Base-by-base conservation (phyloP, 2,888 invertebrate genomes). In the Formica aserva region DNA sequence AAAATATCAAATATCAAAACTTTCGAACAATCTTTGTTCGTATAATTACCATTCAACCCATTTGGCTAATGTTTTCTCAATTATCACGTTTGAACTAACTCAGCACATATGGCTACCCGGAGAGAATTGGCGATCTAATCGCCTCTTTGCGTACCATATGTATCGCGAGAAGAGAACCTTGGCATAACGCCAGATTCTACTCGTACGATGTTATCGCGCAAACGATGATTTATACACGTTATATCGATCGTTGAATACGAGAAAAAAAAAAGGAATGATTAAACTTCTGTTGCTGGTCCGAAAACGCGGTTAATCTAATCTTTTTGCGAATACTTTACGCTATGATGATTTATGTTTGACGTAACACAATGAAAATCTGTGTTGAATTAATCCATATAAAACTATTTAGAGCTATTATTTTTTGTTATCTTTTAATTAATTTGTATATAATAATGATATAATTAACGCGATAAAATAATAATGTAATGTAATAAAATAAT, bases 171-270 rank as follows among this genome's bases (percentile, higher is more conserved):
- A 72, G 60, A 72, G 60, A 18, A 74, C 1, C 26, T 22, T 80
- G 78, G 78, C 74, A 5, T n/a, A 18, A 45, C 4, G 78, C 78
- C 78, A 80, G 60, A 80, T 45, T 26, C 74, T 60, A 32, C 18
- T 60, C 74, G 74, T 60, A 45, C 72, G 74, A 72, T 80, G 45
- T 45, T 78, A 80, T 74, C 78, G 45, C 45, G 22, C 35, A n/a
- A 29, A 71, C 55, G 60, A 80, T 60, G 78, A 80, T 72, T 80
- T 72, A 80, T 71, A 57, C 32, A 18, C 6, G 72, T 71, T 69
- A 69, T 29, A 13, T 78, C 57, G 60, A 80, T 78, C 78, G 18
- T 78, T 72, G n/a, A 65, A 57, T 77, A 35, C 29, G 15, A 32
- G n/a, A 3, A 29, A 52, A 45, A 63, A 38, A 38, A 52, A 65